phyloP scores from a whole-genome alignment of 2,888 invertebrate genomes.

The Opisthograptis luteolata region DNA sequence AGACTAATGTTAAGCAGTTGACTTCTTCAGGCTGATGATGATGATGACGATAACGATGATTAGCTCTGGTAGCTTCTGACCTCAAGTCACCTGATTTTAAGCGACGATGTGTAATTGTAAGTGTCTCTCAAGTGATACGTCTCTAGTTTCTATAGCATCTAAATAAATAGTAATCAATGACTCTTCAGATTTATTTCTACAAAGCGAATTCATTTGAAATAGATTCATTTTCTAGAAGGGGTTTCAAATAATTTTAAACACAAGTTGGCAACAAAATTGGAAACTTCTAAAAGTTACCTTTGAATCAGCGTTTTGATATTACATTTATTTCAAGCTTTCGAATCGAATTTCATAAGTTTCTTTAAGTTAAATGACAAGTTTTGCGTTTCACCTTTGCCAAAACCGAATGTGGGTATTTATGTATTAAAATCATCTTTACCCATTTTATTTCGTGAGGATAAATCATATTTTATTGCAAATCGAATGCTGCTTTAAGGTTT shows the following conservation, averaged over 20 bases:
- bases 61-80: no score
- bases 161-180: constrained; percentile 11
- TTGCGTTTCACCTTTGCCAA: constrained; percentile 25
- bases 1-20: no score
- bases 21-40: no score
- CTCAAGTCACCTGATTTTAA: no score
- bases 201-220: constrained; percentile 19
- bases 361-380: constrained; percentile 29
- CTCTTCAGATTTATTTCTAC: constrained; percentile 10
- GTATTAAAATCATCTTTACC: constrained; percentile 9
- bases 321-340: constrained; percentile 22
- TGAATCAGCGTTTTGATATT: constrained; percentile 27
- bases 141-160: background rate
- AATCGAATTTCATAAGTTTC: constrained; percentile 27
- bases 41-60: no score
- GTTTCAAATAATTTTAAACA: constrained; percentile 25
- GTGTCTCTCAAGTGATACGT: no score
- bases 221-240: constrained; percentile 19
- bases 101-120: no score
- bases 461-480: no score
- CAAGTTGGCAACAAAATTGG: constrained; percentile 26
- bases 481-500: no score
- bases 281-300: constrained; percentile 24
- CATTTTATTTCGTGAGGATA: no score
- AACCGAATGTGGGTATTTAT: constrained; percentile 9